Percentiles rank a stretch among this genome's conserved stretches.
Evolutionary conservation across 1,140 invertebrate species (phyloP).

Genomic region (Drosophila ogumai): DNA sequence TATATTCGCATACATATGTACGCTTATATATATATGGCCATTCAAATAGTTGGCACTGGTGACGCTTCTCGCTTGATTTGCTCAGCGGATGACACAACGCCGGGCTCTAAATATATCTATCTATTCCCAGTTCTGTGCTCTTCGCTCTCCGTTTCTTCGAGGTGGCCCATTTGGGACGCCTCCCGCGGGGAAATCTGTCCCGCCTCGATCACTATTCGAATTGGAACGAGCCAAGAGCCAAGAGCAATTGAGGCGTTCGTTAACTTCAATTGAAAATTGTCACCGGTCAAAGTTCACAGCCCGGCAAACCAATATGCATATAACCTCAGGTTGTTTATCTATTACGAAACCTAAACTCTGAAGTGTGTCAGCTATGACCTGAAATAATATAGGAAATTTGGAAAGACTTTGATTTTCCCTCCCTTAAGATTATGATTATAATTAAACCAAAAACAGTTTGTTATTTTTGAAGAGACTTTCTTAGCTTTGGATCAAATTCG

Average conservation of each 20-base stretch:
- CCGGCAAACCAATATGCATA: conserved; percentile 31
- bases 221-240: conserved; percentile 19
- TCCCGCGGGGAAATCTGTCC: conserved; percentile 21
- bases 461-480: not conserved
- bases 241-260: conserved; percentile 68
- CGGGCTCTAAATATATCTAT: conserved; percentile 54
- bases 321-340: conserved; percentile 26
- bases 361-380: not conserved
- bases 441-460: too few relatives aligned
- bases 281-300: conserved; percentile 60
- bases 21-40: not conserved
- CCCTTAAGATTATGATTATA: not conserved
- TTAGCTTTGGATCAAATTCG: too few relatives aligned
- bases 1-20: not conserved
- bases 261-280: conserved; percentile 66
- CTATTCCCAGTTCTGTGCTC: conserved; percentile 15
- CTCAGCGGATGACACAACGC: conserved; percentile 65
- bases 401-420: not conserved
- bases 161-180: conserved; percentile 42
- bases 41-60: conserved; percentile 19
- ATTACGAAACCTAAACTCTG: conserved; percentile 7
- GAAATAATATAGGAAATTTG: not conserved
- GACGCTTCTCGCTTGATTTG: conserved; percentile 57
- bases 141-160: conserved; percentile 18
- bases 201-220: conserved; percentile 47